phyloP scores from a whole-genome alignment of 1,140 invertebrate species.

The Drosophila serrata region DNA sequence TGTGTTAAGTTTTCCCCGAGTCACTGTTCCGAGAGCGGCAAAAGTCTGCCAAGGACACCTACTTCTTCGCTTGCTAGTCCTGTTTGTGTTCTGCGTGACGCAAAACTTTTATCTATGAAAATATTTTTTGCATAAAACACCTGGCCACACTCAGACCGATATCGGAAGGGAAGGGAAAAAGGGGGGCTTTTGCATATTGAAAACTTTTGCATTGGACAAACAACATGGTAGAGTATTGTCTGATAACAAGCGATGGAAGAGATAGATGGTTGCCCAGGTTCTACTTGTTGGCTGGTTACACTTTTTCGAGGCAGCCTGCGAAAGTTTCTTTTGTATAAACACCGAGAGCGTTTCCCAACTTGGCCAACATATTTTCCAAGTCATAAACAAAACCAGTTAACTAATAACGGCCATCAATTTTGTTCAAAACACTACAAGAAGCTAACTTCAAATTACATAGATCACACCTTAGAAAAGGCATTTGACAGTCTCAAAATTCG shows the following conservation, averaged over 20 bases:
- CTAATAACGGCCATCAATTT: conserved; percentile 10
- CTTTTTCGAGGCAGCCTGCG: conserved; percentile 28
- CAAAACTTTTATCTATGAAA: conserved; percentile 76
- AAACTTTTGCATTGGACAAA: conserved; percentile 71
- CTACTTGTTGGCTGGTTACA: conserved; percentile 10
- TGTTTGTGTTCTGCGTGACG: conserved; percentile 45
- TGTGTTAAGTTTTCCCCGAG: conserved; percentile 38
- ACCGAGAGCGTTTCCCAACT: neutral
- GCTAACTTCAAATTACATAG: neutral
- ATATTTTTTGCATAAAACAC: conserved; percentile 72
- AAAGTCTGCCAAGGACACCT: conserved; percentile 54
- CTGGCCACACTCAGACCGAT: conserved; percentile 43
- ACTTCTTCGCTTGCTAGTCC: conserved; percentile 25
- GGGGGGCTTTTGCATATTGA: conserved; percentile 57
- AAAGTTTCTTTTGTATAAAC: conserved; percentile 6
- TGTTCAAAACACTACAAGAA: neutral
- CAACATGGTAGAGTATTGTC: conserved; percentile 57
- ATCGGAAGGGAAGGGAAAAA: neutral
- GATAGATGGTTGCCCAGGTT: conserved; percentile 22
- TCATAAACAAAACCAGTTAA: conserved; percentile 10
- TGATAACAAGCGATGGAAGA: conserved; percentile 50
- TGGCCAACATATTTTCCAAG: conserved; percentile 19
- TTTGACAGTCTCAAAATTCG: neutral
- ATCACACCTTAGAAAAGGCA: neutral
- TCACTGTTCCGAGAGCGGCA: conserved; percentile 52